Conservation (phyloP, 2,888 invertebrate genomes). For the Noctua fimbriata region DNA sequence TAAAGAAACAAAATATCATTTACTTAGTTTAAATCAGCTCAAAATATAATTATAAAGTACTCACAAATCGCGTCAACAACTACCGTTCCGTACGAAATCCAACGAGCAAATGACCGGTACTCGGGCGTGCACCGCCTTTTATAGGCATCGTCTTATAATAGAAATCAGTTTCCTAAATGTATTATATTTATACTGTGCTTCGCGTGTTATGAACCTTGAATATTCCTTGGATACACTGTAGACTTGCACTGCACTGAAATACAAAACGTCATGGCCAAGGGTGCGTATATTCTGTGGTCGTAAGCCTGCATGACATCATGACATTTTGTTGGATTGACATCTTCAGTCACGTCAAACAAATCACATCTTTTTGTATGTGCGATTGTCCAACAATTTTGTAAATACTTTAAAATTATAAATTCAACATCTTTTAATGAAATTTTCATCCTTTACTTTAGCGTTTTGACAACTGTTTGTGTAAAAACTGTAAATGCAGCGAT, state of each 20-base stretch:
- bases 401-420: constrained; percentile 39
- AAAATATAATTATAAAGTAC: no score
- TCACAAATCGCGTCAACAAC: no score
- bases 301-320: constrained; percentile 2
- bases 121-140: no score
- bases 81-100: no score
- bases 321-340: constrained; percentile 24
- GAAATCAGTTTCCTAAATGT: no score
- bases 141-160: no score
- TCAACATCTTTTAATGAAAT: neutral
- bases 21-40: no score
- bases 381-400: constrained; percentile 42
- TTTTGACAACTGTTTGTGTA: constrained; percentile 8
- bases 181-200: no score
- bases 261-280: neutral
- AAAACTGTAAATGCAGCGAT: constrained; percentile 66
- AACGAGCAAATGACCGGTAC: no score
- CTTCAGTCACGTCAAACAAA: constrained; percentile 24
- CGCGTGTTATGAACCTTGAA: no score
- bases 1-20: no score
- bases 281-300: neutral
- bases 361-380: constrained; percentile 12
- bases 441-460: neutral
- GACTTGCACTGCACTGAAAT: neutral
- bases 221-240: neutral